Conservation (phyloP, 1,140 invertebrate genomes). For the Lepidurus arcticus region DNA sequence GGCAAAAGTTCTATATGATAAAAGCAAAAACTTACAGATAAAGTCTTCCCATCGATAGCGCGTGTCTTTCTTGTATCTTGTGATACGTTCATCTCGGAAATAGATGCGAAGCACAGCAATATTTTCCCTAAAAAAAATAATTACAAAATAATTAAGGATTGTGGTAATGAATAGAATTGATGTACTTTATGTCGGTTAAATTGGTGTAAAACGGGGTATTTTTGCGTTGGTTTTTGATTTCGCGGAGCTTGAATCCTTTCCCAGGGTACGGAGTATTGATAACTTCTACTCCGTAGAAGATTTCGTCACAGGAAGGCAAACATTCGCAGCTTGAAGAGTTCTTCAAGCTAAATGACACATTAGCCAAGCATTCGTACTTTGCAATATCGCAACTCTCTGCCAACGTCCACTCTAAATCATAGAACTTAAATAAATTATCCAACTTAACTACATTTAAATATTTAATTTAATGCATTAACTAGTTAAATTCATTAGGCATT, state of each 20-base stretch:
- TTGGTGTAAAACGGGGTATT: background rate
- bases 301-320: background rate
- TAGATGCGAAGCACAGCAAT: conserved; percentile 22
- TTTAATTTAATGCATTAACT: too few species aligned
- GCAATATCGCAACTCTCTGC: background rate
- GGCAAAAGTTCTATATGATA: too few species aligned
- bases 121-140: background rate
- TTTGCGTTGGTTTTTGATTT: background rate
- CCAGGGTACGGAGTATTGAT: background rate
- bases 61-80: conserved; percentile 15
- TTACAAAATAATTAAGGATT: background rate
- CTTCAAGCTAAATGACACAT: background rate
- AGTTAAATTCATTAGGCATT: too few species aligned
- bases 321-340: background rate
- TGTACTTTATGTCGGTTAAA: background rate
- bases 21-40: conserved; percentile 23
- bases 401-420: background rate
- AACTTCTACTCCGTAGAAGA: background rate
- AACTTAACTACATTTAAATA: background rate
- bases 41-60: conserved; percentile 24
- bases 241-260: background rate
- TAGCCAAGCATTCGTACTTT: background rate
- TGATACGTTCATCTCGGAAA: background rate
- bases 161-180: background rate
- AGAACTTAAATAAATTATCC: background rate